Base-by-base conservation (phyloP, 2,113 vertebrate species). In the Brachyhypopomus gauderio region DNA sequence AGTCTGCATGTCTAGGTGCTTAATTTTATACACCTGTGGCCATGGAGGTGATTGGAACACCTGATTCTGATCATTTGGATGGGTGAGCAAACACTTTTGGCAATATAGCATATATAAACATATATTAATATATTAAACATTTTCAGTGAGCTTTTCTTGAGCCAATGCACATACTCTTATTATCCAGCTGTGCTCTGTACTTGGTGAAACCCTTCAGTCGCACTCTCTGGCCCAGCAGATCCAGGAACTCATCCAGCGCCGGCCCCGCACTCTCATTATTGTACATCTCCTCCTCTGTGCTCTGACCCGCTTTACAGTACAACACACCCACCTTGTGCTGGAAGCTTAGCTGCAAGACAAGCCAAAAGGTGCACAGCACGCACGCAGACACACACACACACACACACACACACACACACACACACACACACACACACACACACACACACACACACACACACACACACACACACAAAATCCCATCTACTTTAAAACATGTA, bases 241-340 rank as follows among this genome's bases (percentile, higher is more conserved):
- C 96, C 82, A 99, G 92, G 89, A 99, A 99, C 86, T 99, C 97
- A 6, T 99, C 97, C 84, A 99, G 94, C 5, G 95, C 96, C 0
- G 96, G 95, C 3, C 96, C 96, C 0, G 95, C 96, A 0, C 93
- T 95, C 90, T 99, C 97, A 0, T 99, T 99, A 89, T 98, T 99
- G 85, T 99, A 99, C 97, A 99, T 99, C 87, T 99, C 98, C 84
- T 99, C 98, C 77, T 99, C 98, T 0, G 96, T 98, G 92, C 96
- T 96, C 92, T 99, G 97, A 79, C 95, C 96, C 1, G 96, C 95
- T 91, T 95, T 96, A 90, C 98, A 99, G 91, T 99, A 99, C 76
- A 99, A 93, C 82, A 99, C 95, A 36, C 98, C 98, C 75, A 99
- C 94, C 90, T 99, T 99, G 92, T 99, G 98, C 87, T 99, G 98